Conservation (phyloP, 2,113 vertebrate species). For the Sander lucioperca region DNA sequence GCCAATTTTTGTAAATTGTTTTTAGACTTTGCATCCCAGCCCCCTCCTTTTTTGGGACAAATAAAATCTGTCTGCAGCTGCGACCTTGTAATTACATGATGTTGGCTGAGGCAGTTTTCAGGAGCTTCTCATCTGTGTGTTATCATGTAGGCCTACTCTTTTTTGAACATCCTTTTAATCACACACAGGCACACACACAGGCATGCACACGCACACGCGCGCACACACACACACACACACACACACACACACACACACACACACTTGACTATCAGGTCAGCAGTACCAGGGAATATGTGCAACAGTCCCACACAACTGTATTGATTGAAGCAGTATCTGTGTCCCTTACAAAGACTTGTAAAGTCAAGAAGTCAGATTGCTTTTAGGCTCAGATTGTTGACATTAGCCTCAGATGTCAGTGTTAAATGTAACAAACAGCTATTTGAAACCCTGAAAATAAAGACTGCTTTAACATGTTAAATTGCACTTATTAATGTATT, state of each 20-base stretch:
- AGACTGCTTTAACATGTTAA: not conserved
- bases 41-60: not conserved
- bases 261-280: not conserved
- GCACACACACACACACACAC: too few species aligned
- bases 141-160: not conserved
- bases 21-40: not conserved
- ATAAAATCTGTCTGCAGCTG: not conserved
- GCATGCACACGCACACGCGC: too few species aligned
- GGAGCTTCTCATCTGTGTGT: not conserved
- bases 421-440: not conserved
- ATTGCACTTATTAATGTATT: not conserved
- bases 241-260: not conserved
- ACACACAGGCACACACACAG: too few species aligned
- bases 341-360: not conserved
- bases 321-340: constrained; percentile 18
- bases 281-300: not conserved
- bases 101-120: not conserved
- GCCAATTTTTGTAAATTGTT: not conserved
- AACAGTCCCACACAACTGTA: not conserved
- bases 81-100: not conserved
- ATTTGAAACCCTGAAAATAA: constrained; percentile 7
- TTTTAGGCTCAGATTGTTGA: constrained; percentile 2
- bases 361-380: constrained; percentile 6
- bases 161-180: too few species aligned
- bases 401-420: not conserved